Base-by-base conservation (phyloP, 2,113 vertebrate genomes). In the Pachycephala philippinensis region DNA sequence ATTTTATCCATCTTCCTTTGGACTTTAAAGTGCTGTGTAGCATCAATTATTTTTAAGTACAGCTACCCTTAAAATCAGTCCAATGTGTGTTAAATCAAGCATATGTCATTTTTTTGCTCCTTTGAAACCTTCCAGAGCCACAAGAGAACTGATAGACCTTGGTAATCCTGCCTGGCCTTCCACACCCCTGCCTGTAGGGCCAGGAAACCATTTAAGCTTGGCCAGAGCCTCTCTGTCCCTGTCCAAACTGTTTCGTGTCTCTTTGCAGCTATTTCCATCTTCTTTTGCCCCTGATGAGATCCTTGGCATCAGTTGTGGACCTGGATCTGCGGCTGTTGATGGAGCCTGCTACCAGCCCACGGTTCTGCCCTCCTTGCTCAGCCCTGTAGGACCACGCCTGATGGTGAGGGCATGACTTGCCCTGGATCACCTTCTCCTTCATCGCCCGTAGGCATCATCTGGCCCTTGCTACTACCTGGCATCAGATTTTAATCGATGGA, bases 361-460 rank as follows among this genome's bases (percentile, higher is more conserved):
- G 3, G 18, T 26, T 70, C 52, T 49, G 60, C 8, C 16, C 1
- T 2, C 10, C 1, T 1, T 31, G 31, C 33, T 82, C 22, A 44
- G 28, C 35, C 20, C 13, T 13, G 3, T 23, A 33, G 31, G 23
- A 28, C 40, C 4, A 16, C 1, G 3, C 0, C 0, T 5, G 3
- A 9, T 60, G 22, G 11, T 30, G 27, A 82, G 8, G 45, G 9
- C 18, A 65, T 1, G 2, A 17, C 26, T 59, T 71, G 9, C 5
- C 3, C 33, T 72, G 40, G 10, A 42, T 89, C 68, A 30, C 37
- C 15, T 64, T 80, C 1, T 2, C 4, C 6, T 8, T 16, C 17
- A 3, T 6, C 35, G 17, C 7, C 45, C 13, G 80, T 16, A 57
- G 50, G 19, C 31, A 80, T 45, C 15, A 92, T 5, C 50, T 91